Evolutionary conservation across 2,113 vertebrate species (phyloP).

Genomic region (Caretta caretta): DNA sequence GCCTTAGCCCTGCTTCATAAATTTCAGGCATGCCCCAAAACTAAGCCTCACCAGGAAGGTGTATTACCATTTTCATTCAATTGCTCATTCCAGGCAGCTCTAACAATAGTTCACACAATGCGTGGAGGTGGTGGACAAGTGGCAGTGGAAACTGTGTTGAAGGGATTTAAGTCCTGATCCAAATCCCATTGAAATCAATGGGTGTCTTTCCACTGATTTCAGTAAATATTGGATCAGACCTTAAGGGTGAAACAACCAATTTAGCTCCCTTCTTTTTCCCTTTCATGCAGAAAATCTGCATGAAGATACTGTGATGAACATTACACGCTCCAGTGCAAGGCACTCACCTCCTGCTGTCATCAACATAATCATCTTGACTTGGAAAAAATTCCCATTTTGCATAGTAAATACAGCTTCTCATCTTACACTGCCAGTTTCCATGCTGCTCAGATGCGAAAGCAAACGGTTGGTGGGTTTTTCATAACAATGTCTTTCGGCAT

Average conservation of each 20-base stretch:
- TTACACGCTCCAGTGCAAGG: neutral
- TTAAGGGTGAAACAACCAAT: neutral
- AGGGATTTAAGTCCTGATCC: neutral
- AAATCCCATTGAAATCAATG: neutral
- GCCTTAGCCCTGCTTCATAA: neutral
- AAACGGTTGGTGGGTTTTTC: neutral
- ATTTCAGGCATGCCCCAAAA: neutral
- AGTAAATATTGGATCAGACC: neutral
- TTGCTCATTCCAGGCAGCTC: neutral
- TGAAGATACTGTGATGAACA: neutral
- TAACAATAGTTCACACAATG: neutral
- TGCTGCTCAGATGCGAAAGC: neutral
- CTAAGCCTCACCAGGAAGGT: neutral
- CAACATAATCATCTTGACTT: neutral
- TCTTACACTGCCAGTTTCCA: neutral
- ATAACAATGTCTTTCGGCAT: neutral
- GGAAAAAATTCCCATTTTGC: neutral
- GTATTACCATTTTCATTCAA: neutral
- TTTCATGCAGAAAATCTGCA: neutral
- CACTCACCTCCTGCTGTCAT: neutral
- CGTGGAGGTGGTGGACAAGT: neutral
- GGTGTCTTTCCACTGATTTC: neutral
- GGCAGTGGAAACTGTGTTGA: neutral
- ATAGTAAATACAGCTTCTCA: neutral
- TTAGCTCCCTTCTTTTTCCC: neutral